A percentile compares a stretch with the other conserved stretches of the same genome.
These are phyloP conservation scores for Mohoua ochrocephala DNA, from an alignment of 2,113 vertebrate genomes.

Conservation along the genomic window DNA sequence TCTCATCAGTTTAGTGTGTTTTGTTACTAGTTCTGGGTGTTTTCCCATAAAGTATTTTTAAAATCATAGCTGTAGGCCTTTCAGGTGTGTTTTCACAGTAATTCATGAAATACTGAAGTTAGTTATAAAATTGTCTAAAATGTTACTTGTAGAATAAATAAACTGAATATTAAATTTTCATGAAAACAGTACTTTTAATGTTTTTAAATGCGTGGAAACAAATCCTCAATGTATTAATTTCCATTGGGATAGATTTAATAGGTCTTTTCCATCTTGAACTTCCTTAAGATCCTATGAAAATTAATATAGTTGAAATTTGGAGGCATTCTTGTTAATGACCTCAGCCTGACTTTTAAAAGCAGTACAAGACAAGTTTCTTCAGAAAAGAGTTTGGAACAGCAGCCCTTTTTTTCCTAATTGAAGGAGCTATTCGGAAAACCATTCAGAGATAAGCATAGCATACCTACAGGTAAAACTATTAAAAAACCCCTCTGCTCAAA, in stretches of 20 bases:
- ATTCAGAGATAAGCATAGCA: not conserved
- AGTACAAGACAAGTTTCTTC: not conserved
- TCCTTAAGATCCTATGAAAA: not conserved
- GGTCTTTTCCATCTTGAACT: slow-evolving; percentile 61
- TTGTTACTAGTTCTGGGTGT: not conserved
- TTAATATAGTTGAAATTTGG: not conserved
- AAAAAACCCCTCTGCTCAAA: not conserved
- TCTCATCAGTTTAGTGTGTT: not conserved
- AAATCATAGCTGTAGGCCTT: not conserved
- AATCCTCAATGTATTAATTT: not conserved
- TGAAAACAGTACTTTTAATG: not conserved
- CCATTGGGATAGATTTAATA: slow-evolving; percentile 38
- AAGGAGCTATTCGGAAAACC: not conserved
- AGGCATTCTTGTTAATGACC: not conserved
- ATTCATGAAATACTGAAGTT: not conserved
- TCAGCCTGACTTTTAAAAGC: not conserved
- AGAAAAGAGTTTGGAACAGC: not conserved
- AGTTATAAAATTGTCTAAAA: not conserved
- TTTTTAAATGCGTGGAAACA: not conserved
- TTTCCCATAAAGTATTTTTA: not conserved
- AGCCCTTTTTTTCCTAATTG: not conserved
- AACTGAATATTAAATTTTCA: not conserved
- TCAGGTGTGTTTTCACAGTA: not conserved
- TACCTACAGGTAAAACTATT: not conserved
- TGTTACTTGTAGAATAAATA: not conserved